Conservation (phyloP, 2,797 vertebrate species). For the Cryptoblepharus egeriae region DNA sequence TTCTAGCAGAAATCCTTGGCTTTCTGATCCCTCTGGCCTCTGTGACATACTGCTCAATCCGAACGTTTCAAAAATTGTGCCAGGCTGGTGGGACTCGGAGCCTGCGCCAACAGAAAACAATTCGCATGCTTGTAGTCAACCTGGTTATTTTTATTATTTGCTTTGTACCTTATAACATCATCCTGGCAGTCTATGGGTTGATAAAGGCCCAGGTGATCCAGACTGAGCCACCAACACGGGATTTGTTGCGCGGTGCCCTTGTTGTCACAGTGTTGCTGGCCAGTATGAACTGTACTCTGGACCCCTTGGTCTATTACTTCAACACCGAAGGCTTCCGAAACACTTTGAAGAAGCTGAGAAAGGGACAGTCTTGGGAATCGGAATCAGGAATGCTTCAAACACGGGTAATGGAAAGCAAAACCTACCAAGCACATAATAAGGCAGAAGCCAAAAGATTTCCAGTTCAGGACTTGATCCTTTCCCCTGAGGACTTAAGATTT, state of each 20-base stretch:
- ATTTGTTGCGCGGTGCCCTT: conserved; percentile 63
- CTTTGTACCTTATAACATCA: conserved; percentile 81
- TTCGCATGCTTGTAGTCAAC: conserved; percentile 78
- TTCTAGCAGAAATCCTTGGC: conserved; percentile 78
- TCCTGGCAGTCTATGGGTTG: conserved; percentile 77
- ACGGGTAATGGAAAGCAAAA: conserved; percentile 27
- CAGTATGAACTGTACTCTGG: conserved; percentile 79
- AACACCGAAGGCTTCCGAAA: conserved; percentile 82
- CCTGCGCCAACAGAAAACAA: conserved; percentile 70
- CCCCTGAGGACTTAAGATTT: not conserved
- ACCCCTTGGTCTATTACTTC: conserved; percentile 82
- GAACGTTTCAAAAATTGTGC: conserved; percentile 76
- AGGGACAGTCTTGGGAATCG: conserved; percentile 64
- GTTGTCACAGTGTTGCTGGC: conserved; percentile 75
- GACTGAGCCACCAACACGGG: conserved; percentile 36
- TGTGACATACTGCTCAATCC: conserved; percentile 73
- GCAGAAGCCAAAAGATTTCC: conserved; percentile 36
- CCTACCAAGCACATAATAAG: accelerated
- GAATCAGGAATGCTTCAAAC: conserved; percentile 27
- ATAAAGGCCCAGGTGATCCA: conserved; percentile 70
- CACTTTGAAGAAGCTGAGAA: conserved; percentile 72
- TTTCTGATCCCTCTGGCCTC: conserved; percentile 78
- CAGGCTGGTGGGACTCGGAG: conserved; percentile 55
- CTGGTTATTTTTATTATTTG: conserved; percentile 81
- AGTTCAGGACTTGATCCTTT: not conserved